Percentiles rank a stretch among this genome's conserved stretches.
These are phyloP conservation scores for Rhipidura dahli DNA, from an alignment of 2,113 vertebrate species.

Conservation along the genomic window DNA sequence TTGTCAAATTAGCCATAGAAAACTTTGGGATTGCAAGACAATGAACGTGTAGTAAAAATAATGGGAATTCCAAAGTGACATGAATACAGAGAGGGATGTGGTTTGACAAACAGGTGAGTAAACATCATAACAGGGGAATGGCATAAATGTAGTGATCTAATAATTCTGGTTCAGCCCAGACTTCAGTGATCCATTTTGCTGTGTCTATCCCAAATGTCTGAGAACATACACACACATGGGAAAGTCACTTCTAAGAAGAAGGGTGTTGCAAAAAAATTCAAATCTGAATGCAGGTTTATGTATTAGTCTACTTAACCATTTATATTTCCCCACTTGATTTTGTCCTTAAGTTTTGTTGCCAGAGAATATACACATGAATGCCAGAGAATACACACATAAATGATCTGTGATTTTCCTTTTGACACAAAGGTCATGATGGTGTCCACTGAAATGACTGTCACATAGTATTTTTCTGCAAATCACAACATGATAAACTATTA, in stretches of 20 bases:
- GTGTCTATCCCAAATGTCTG: neutral
- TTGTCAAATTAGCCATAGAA: neutral
- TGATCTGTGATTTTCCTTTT: neutral
- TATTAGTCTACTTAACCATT: neutral
- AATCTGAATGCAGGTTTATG: neutral
- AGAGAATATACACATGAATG: neutral
- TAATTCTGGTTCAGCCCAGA: neutral
- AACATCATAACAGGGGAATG: neutral
- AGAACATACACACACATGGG: neutral
- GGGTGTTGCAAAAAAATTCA: neutral
- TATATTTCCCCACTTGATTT: neutral
- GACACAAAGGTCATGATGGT: conserved; percentile 28
- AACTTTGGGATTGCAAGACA: neutral
- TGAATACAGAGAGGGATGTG: neutral
- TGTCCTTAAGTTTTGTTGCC: neutral
- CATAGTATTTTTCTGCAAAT: conserved; percentile 56
- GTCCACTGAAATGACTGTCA: conserved; percentile 38
- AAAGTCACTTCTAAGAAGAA: neutral
- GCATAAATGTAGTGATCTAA: neutral
- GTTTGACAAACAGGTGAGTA: neutral
- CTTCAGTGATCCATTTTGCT: neutral
- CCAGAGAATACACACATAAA: neutral
- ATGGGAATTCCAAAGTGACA: neutral
- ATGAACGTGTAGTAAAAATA: neutral
- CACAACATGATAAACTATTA: conserved; percentile 50